These are phyloP conservation scores for Phoenicopterus ruber DNA, from an alignment of 2,113 vertebrate species.

Conservation along the genomic window DNA sequence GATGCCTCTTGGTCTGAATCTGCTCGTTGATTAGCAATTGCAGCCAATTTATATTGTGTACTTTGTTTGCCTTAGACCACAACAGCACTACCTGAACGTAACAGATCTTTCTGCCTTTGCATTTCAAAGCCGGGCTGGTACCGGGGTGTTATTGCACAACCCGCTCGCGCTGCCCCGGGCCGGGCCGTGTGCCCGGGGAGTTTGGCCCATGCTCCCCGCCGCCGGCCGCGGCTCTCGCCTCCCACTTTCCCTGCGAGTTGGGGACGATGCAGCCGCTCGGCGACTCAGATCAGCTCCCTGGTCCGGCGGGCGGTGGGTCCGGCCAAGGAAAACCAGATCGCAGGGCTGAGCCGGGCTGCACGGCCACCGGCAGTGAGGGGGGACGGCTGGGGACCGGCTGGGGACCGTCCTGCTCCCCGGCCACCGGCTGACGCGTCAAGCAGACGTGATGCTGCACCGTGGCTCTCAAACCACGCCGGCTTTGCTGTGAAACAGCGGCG, in stretches of 20 bases:
- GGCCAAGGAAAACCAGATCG: fast-evolving
- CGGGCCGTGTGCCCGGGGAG: background rate
- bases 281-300: background rate
- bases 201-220: background rate
- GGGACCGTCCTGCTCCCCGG: background rate
- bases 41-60: background rate
- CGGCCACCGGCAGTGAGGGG: fast-evolving
- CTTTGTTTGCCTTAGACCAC: background rate
- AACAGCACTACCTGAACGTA: background rate
- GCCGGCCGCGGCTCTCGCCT: background rate
- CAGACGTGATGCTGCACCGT: fast-evolving
- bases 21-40: background rate
- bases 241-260: fast-evolving
- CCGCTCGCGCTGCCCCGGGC: background rate
- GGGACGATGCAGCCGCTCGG: background rate
- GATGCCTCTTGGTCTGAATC: slow-evolving; percentile 49
- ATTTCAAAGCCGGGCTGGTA: slow-evolving; percentile 44
- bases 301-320: fast-evolving
- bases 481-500: fast-evolving
- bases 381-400: fast-evolving
- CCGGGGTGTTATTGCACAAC: background rate
- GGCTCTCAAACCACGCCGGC: fast-evolving
- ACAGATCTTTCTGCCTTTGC: slow-evolving; percentile 4
- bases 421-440: fast-evolving
- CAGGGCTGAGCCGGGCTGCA: background rate